Evolutionary conservation across 2,888 invertebrate species (phyloP), one percentile per base, ranked within the genome.

Genomic region (Itoplectis maculator): DNA sequence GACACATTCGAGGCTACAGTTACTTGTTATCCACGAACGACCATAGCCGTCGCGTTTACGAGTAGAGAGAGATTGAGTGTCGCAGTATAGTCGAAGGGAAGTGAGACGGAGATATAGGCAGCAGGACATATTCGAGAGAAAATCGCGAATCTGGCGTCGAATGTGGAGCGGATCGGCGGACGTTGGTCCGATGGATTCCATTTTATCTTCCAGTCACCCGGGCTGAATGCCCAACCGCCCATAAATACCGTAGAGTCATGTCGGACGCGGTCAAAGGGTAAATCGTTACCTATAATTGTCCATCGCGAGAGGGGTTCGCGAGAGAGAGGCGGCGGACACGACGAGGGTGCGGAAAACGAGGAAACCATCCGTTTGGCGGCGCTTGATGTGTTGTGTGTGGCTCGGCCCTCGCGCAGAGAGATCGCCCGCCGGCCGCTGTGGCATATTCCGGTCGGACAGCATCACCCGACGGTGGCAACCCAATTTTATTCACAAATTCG

Each of bases 401-500:
- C 63, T 42, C 74, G 75, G 65, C 75, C 68, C 68, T 68, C 45
- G 18, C 45, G n/a, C 20, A 59, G 13, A 45, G 29, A 29, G 29
- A 29, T 29, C 29, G 35, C 54, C 56, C 54, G 40, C 18, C 18
- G 13, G 23, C 11, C n/a, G 59, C 35, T 59, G 29, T 70, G 56
- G 56, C 49, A 61, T 63, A 74, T 42, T 40, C 49, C 42, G n/a
- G 29, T 40, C 40, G 29, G n/a, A 66, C 74, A 47, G 65, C 69
- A 15, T 69, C 70, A 47, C 61, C 18, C 51, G 51, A 18, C 63
- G 54, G 54, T 35, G 81, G 54, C 80, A 76, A 72, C 56, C 45
- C 76, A 42, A 77, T 73, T 81, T 77, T 77, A 81, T 81, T 77
- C 73, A 72, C 81, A 81, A 81, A 81, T 77, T 40, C 73, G n/a